Conservation (phyloP, 2,797 vertebrate species). For the Platyrinchus mystaceus region DNA sequence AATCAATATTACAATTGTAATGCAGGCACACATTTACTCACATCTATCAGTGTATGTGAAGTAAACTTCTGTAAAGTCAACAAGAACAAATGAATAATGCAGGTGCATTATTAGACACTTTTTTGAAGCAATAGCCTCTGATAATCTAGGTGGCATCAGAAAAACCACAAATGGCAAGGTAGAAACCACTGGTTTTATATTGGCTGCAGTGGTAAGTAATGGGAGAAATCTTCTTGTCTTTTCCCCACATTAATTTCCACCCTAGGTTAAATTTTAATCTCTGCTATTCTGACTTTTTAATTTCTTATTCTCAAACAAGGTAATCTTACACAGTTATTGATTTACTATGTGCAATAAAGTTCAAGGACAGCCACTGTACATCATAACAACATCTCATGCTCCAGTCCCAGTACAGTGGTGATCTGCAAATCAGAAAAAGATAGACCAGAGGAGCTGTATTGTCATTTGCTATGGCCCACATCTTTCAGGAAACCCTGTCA, state of each 20-base stretch:
- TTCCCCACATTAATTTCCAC: background rate
- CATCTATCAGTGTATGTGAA: background rate
- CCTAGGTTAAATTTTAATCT: background rate
- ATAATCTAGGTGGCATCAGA: background rate
- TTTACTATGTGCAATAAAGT: background rate
- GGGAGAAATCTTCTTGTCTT: background rate
- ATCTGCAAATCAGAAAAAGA: background rate
- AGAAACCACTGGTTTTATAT: background rate
- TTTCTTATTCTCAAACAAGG: background rate
- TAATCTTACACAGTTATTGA: background rate
- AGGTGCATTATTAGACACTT: background rate
- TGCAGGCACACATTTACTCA: background rate
- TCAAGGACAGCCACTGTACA: background rate
- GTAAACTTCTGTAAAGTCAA: background rate
- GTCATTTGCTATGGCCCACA: background rate
- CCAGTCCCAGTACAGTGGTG: background rate
- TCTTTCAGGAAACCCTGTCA: background rate
- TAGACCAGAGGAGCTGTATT: background rate
- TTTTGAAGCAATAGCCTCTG: background rate
- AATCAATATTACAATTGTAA: background rate
- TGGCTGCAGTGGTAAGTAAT: background rate
- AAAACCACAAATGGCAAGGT: background rate
- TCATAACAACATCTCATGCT: background rate
- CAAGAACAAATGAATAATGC: background rate
- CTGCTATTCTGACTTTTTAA: background rate